Evolutionary conservation across 2,113 vertebrate genomes (phyloP).

Genomic region (Triplophysa tibetana): DNA sequence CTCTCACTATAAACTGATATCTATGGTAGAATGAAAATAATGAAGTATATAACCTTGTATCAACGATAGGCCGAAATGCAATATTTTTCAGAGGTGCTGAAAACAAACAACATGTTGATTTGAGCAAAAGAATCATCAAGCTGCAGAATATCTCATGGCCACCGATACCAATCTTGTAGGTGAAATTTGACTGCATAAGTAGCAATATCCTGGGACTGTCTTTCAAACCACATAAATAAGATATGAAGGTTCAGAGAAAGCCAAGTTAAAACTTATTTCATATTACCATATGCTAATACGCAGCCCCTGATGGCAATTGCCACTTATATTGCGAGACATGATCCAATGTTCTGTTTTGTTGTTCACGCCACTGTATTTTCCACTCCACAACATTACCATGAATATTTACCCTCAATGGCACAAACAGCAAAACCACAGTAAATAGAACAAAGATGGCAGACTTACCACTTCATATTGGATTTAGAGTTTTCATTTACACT

Average conservation of each 20-base stretch:
- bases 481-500: conserved; percentile 37
- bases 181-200: conserved; percentile 22
- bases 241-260: conserved; percentile 20
- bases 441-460: conserved; percentile 16
- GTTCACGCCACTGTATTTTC: neutral
- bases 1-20: neutral
- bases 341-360: conserved; percentile 1
- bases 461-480: conserved; percentile 34
- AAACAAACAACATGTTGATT: neutral
- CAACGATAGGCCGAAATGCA: neutral
- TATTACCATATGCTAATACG: conserved; percentile 30
- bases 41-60: conserved; percentile 8
- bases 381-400: neutral
- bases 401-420: neutral
- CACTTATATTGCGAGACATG: neutral
- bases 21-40: conserved; percentile 1
- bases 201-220: conserved; percentile 7
- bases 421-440: conserved; percentile 2
- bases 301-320: conserved; percentile 5
- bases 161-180: neutral
- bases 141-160: neutral
- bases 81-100: neutral
- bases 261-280: conserved; percentile 15
- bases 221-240: conserved; percentile 29
- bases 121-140: neutral